Evolutionary conservation across 2,113 vertebrate genomes (phyloP).

Genomic region (Sceloporus tristichus): DNA sequence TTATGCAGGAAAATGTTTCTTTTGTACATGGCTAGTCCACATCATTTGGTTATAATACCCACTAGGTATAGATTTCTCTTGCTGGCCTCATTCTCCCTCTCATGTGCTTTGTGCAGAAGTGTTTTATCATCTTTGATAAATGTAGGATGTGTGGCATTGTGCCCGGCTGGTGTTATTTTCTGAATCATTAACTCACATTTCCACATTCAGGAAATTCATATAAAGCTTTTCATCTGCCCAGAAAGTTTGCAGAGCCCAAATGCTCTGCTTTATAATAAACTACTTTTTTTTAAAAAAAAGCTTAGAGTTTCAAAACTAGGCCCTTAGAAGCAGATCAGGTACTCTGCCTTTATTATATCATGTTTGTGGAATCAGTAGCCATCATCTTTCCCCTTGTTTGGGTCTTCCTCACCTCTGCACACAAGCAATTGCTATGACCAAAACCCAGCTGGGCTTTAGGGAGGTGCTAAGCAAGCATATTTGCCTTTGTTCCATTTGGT

Average conservation of each 20-base stretch:
- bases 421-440: conserved; percentile 31
- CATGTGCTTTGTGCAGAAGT: conserved; percentile 48
- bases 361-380: background rate
- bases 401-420: background rate
- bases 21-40: conserved; percentile 36
- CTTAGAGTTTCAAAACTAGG: background rate
- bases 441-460: conserved; percentile 44
- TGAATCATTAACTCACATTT: conserved; percentile 65
- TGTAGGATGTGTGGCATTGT: conserved; percentile 42
- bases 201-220: conserved; percentile 35
- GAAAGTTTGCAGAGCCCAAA: conserved; percentile 37
- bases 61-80: conserved; percentile 57
- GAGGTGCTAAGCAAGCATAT: background rate
- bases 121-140: conserved; percentile 58
- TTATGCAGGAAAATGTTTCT: conserved; percentile 55
- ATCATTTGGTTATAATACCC: conserved; percentile 62
- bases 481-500: background rate
- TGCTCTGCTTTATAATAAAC: conserved; percentile 29
- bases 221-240: conserved; percentile 43
- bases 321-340: background rate
- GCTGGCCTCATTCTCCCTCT: conserved; percentile 53
- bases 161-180: conserved; percentile 60
- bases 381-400: background rate
- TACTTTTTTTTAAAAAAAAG: background rate
- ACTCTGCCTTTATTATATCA: background rate